Conservation (phyloP, 2,888 invertebrate genomes). For the Entomobrya proxima region DNA sequence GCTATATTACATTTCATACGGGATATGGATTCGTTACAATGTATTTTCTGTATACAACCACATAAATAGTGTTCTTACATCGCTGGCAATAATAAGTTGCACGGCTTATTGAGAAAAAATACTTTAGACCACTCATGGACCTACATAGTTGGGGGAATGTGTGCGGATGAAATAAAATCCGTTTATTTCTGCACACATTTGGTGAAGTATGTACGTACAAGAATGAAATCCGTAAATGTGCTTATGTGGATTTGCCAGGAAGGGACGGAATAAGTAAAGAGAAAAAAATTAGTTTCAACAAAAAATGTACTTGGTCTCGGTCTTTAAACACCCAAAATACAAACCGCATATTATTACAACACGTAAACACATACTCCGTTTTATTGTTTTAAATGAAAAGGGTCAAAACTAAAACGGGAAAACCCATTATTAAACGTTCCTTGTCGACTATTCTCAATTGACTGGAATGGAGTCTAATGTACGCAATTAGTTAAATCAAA, state of each 20-base stretch:
- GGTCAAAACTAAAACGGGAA: too few species aligned
- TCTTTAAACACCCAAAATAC: neutral
- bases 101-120: slow-evolving; percentile 16
- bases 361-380: too few species aligned
- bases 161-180: slow-evolving; percentile 36
- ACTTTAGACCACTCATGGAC: neutral
- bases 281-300: neutral
- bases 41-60: neutral
- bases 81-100: neutral
- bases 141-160: neutral
- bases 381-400: neutral
- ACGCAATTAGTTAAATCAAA: too few species aligned
- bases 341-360: slow-evolving; percentile 5
- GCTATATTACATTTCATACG: neutral
- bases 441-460: too few species aligned
- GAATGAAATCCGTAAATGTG: slow-evolving; percentile 12
- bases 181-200: slow-evolving; percentile 19
- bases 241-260: neutral
- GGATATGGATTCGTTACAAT: neutral
- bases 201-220: neutral
- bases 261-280: neutral
- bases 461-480: too few species aligned
- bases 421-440: too few species aligned
- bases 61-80: neutral
- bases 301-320: neutral